phyloP scores from a whole-genome alignment of 1,140 invertebrate genomes.

The Druon quercuslanigerum region DNA sequence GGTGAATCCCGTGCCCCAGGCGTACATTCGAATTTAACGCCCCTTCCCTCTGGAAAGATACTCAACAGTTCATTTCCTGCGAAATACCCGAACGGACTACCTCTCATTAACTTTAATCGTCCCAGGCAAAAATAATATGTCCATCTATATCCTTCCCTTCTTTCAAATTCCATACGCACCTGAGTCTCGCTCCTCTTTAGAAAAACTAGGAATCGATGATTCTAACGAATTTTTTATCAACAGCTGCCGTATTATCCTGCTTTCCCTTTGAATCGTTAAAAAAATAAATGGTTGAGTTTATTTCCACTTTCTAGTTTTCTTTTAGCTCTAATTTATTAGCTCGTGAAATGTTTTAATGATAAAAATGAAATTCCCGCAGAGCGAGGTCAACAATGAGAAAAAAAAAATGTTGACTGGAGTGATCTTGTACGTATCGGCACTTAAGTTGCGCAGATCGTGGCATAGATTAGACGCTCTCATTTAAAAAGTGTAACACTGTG shows the following conservation, averaged over 20 bases:
- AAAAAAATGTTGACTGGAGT: not conserved
- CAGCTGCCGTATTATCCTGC: not conserved
- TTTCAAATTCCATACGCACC: not conserved
- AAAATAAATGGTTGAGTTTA: not conserved
- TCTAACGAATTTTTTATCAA: not conserved
- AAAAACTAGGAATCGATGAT: not conserved
- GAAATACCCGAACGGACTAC: not conserved
- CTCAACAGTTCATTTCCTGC: slow-evolving; percentile 30
- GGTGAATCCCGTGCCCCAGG: slow-evolving; percentile 8
- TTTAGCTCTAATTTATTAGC: not conserved
- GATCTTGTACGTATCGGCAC: not conserved
- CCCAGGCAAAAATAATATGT: slow-evolving; percentile 1
- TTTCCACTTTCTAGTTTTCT: not conserved
- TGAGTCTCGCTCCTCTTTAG: not conserved
- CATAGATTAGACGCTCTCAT: slow-evolving; percentile 2
- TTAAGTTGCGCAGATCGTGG: slow-evolving; percentile 1
- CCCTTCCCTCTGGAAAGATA: slow-evolving; percentile 22
- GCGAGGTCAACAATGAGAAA: not conserved
- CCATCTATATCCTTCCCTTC: not conserved
- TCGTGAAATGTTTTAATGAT: not conserved
- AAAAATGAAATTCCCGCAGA: not conserved
- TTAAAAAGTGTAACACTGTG: slow-evolving; percentile 1
- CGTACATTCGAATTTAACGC: slow-evolving; percentile 22
- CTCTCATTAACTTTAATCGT: slow-evolving; percentile 23
- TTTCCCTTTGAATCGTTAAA: not conserved